phyloP scores from a whole-genome alignment of 2,113 vertebrate genomes.

The Centropus unirufus region DNA sequence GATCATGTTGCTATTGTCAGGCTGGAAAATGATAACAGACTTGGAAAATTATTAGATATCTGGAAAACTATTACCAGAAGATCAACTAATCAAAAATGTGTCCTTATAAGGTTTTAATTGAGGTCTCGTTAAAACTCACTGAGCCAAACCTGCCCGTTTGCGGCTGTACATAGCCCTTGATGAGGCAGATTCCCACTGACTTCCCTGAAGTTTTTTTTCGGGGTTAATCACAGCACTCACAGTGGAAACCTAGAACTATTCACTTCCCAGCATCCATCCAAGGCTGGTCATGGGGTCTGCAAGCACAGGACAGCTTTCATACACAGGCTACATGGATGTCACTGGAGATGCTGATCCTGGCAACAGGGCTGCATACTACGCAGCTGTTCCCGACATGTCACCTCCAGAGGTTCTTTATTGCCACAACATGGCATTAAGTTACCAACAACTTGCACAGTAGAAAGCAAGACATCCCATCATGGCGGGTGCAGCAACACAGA shows the following conservation, averaged over 20 bases:
- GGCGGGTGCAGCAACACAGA: neutral
- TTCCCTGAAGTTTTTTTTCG: neutral
- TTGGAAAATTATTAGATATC: neutral
- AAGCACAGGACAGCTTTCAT: accelerated
- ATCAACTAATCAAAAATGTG: neutral
- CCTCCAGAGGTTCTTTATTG: neutral
- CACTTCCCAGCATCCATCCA: neutral
- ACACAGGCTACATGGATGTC: accelerated
- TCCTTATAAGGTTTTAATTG: neutral
- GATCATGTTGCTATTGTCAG: neutral
- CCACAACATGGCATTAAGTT: neutral
- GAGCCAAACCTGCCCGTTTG: neutral
- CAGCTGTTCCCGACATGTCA: neutral
- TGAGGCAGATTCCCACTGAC: neutral
- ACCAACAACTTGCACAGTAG: neutral
- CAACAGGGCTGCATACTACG: accelerated
- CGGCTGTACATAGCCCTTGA: neutral
- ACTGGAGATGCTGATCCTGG: neutral
- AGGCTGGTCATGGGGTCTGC: neutral
- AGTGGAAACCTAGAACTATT: neutral
- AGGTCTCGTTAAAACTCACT: neutral
- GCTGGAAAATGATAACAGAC: neutral
- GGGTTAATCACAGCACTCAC: neutral
- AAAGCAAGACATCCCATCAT: neutral
- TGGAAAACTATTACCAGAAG: neutral